Evolutionary conservation across 2,888 invertebrate genomes (phyloP).

Genomic region (Colostygia pectinataria): DNA sequence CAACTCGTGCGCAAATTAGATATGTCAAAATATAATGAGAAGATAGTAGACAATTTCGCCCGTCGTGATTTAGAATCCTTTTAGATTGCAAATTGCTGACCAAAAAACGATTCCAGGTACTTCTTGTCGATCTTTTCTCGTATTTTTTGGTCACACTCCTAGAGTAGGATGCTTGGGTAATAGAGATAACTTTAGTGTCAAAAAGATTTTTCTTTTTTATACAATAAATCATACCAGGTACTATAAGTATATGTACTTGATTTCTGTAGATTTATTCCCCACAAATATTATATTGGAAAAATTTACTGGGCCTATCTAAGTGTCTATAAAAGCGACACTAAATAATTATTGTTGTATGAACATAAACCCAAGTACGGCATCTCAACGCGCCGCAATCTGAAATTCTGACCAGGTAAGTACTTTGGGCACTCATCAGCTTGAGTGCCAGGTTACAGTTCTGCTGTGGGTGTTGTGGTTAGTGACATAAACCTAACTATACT

Average conservation of each 20-base stretch:
- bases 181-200: too few relatives aligned
- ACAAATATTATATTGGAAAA: too few relatives aligned
- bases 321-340: constrained; percentile 23
- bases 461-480: constrained; percentile 20
- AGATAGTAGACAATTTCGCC: constrained; percentile 7
- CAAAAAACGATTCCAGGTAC: neutral
- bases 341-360: constrained; percentile 27
- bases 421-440: constrained; percentile 58
- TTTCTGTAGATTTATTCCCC: too few relatives aligned
- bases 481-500: neutral
- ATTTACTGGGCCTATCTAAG: neutral
- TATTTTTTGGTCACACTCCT: neutral
- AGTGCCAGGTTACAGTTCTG: constrained; percentile 49
- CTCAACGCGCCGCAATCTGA: constrained; percentile 29
- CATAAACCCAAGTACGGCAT: constrained; percentile 33
- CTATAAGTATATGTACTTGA: too few relatives aligned
- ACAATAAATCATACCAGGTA: too few relatives aligned
- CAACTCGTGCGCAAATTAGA: constrained; percentile 9
- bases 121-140: neutral
- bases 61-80: constrained; percentile 9
- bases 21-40: constrained; percentile 11
- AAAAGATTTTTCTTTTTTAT: too few relatives aligned
- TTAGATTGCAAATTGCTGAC: constrained; percentile 1
- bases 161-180: too few relatives aligned
- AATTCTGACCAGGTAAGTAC: constrained; percentile 39